Percentiles rank a stretch among this genome's conserved stretches.
These are phyloP conservation scores for Hemibagrus guttatus DNA, from an alignment of 2,797 vertebrate genomes.

Conservation along the genomic window DNA sequence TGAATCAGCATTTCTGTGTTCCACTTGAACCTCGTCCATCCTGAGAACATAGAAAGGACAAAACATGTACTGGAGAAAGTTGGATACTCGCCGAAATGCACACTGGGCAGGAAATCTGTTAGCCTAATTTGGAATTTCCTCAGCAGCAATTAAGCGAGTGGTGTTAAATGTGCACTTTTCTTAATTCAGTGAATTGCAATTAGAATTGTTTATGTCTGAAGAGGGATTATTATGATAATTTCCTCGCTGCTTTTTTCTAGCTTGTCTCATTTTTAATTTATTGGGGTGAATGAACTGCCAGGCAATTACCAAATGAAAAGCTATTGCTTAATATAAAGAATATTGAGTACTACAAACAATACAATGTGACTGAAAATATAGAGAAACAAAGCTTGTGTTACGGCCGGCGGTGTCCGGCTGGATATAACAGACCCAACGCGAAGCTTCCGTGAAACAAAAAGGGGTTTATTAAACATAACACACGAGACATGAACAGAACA, in stretches of 20 bases:
- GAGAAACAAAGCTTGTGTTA: constrained; percentile 1
- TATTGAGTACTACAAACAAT: background rate
- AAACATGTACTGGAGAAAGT: background rate
- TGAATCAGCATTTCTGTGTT: background rate
- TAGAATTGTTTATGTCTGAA: constrained; percentile 48
- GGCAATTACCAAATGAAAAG: constrained; percentile 43
- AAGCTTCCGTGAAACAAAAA: too few relatives aligned
- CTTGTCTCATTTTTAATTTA: constrained; percentile 30
- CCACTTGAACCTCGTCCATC: background rate
- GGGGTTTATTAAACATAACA: too few relatives aligned
- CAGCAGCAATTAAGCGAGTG: background rate
- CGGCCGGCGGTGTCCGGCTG: too few relatives aligned
- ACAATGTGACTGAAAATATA: background rate
- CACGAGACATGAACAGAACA: too few relatives aligned
- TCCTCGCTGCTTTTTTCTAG: constrained; percentile 37
- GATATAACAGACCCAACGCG: too few relatives aligned
- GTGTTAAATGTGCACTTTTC: constrained; percentile 45
- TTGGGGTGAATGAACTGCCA: constrained; percentile 52
- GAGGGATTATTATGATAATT: constrained; percentile 57
- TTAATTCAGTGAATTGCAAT: constrained; percentile 54
- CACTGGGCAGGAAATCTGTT: background rate
- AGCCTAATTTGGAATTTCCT: background rate
- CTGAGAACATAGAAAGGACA: background rate
- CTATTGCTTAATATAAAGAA: constrained; percentile 32
- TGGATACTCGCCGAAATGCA: background rate